These are phyloP conservation scores for Andinoacara biseriatus DNA, from an alignment of 2,113 vertebrate species.

Conservation along the genomic window DNA sequence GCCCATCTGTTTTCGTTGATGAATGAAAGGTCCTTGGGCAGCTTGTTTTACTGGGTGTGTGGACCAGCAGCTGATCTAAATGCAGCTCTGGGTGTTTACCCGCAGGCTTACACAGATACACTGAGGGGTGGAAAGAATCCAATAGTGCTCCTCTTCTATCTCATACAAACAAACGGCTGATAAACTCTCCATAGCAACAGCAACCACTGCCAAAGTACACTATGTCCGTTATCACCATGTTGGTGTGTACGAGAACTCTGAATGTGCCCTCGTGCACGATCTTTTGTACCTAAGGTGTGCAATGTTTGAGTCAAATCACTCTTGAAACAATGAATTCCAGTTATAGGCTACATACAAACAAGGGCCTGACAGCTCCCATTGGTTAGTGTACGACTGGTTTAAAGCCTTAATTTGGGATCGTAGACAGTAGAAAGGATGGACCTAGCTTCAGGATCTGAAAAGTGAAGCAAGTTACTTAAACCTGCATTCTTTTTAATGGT, in stretches of 20 bases:
- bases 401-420: not conserved
- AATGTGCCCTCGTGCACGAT: not conserved
- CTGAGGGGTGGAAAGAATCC: constrained; percentile 49
- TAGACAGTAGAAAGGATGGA: not conserved
- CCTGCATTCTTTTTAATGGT: not conserved
- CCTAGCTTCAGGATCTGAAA: fast-evolving
- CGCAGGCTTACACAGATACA: not conserved
- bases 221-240: not conserved
- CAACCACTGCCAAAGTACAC: not conserved
- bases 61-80: constrained; percentile 25
- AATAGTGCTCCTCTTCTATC: constrained; percentile 26
- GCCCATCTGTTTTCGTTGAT: constrained; percentile 3
- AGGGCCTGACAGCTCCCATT: not conserved
- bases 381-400: fast-evolving
- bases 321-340: no score
- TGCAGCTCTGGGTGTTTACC: constrained; percentile 26
- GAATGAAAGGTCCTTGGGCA: not conserved
- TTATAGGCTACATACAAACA: not conserved
- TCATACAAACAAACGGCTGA: constrained; percentile 39
- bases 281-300: not conserved
- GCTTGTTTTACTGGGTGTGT: constrained; percentile 1
- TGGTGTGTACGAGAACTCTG: not conserved
- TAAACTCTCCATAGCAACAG: constrained; percentile 41
- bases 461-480: not conserved
- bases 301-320: not conserved